Conservation (phyloP, 2,888 invertebrate genomes). For the Hydraecia micacea region DNA sequence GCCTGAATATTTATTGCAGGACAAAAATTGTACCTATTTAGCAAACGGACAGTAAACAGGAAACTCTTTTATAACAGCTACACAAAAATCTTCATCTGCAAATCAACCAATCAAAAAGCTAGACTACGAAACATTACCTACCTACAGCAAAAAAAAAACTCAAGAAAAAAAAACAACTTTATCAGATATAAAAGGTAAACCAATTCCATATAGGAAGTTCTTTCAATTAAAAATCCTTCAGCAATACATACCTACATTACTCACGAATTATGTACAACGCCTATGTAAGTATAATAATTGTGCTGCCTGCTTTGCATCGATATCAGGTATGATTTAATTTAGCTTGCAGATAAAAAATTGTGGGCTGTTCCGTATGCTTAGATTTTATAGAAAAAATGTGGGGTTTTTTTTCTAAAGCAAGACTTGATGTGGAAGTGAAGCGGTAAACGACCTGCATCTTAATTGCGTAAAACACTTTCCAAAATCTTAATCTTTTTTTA, state of each 20-base stretch:
- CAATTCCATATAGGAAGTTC: slow-evolving; percentile 48
- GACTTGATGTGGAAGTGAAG: background rate
- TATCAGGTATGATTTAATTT: slow-evolving; percentile 51
- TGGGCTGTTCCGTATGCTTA: slow-evolving; percentile 44
- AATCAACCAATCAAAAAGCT: background rate
- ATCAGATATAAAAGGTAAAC: slow-evolving; percentile 42
- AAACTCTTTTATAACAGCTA: background rate
- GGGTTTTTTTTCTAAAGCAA: background rate
- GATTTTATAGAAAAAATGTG: background rate
- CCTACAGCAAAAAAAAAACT: background rate
- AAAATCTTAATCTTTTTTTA: too few species aligned
- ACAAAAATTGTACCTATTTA: background rate
- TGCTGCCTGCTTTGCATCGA: slow-evolving; percentile 37
- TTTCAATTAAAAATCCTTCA: slow-evolving; percentile 57
- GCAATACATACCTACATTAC: slow-evolving; percentile 16
- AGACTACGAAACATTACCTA: background rate
- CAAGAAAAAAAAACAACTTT: slow-evolving; percentile 7
- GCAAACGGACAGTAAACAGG: background rate
- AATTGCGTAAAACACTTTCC: background rate
- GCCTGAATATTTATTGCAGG: background rate
- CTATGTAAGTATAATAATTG: slow-evolving; percentile 43
- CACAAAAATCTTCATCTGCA: background rate
- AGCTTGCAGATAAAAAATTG: slow-evolving; percentile 15
- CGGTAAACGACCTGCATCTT: background rate
- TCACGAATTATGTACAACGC: slow-evolving; percentile 32